Conservation (phyloP, 2,797 vertebrate genomes). For the Holocentrus rufus region DNA sequence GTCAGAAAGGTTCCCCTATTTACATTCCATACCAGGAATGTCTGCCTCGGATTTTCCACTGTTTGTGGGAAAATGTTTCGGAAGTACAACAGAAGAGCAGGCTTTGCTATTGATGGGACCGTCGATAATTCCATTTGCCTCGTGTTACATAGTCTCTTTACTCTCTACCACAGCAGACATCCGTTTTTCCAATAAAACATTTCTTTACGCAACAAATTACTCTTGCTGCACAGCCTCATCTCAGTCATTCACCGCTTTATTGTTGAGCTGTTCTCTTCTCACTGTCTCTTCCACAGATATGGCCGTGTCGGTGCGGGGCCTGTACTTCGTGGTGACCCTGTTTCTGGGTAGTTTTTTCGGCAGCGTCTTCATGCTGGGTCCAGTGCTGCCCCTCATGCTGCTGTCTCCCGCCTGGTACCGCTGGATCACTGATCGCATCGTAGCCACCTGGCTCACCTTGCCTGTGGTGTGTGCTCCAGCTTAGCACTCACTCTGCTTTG, state of each 20-base stretch:
- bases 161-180: conserved; percentile 31
- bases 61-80: conserved; percentile 74
- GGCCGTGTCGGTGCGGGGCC: conserved; percentile 90
- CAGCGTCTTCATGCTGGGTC: conserved; percentile 95
- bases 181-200: not conserved
- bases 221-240: not conserved
- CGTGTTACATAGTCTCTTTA: conserved; percentile 35
- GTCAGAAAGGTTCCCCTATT: conserved; percentile 71
- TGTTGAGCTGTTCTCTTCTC: not conserved
- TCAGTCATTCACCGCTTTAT: conserved; percentile 7
- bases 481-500: conserved; percentile 31
- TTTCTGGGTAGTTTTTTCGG: conserved; percentile 96
- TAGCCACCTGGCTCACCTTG: conserved; percentile 96
- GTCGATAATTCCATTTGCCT: conserved; percentile 56
- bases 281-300: conserved; percentile 67
- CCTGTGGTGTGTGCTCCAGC: conserved; percentile 89
- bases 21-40: conserved; percentile 75
- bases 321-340: conserved; percentile 91
- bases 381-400: conserved; percentile 93
- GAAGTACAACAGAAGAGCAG: conserved; percentile 53
- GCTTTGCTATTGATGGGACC: conserved; percentile 58
- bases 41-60: conserved; percentile 73
- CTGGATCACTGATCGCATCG: conserved; percentile 92
- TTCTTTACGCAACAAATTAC: not conserved
- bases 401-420: conserved; percentile 94